Base-by-base conservation (phyloP, 1,140 invertebrate genomes). In the Adelges cooleyi region DNA sequence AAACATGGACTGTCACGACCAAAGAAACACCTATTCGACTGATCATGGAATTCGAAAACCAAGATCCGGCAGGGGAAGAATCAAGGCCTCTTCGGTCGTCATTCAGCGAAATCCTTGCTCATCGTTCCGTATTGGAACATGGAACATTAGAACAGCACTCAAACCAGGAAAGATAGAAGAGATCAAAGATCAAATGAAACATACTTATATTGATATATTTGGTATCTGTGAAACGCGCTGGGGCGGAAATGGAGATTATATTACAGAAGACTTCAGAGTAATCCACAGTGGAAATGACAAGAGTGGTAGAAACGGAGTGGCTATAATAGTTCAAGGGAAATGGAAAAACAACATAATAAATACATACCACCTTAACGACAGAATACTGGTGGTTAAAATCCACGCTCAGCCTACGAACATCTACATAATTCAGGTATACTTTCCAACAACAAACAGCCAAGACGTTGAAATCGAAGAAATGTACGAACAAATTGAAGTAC, bases 401-500 rank as follows among this genome's bases (percentile, higher is more conserved):
- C 10, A 68, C 6, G 49, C 69, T 10, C 67, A 65, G 23, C 66
- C 38, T 29, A 50, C 29, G 6, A 69, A 67, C 17, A 69, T 72
- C 0, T 73, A 72, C 44, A 67, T 75, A 9, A 71, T 74, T 33
- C 72, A 73, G 65, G 66, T 71, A 11, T 74, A 75, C 59, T 71
- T 71, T 6, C 72, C 72, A 18, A 74, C 72, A 3, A 50, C 62
- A 13, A 68, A 73, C 25, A 68, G 52, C 9, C 2, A 66, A 2
- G 68, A 72, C n/a, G 33, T 29, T 8, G 53, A 70, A 71, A 66
- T 73, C 11, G 67, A 72, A 56, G 40, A 65, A 23, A 71, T 72
- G 40, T 72, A 71, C 51, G 65, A 69, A 11, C 4, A 68, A 54
- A 8, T 71, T 15, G 46, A 67, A 44, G n/a, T 48, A 1, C 20